Evolutionary conservation across 2,797 vertebrate genomes (phyloP).

Genomic region (Pitangus sulphuratus): DNA sequence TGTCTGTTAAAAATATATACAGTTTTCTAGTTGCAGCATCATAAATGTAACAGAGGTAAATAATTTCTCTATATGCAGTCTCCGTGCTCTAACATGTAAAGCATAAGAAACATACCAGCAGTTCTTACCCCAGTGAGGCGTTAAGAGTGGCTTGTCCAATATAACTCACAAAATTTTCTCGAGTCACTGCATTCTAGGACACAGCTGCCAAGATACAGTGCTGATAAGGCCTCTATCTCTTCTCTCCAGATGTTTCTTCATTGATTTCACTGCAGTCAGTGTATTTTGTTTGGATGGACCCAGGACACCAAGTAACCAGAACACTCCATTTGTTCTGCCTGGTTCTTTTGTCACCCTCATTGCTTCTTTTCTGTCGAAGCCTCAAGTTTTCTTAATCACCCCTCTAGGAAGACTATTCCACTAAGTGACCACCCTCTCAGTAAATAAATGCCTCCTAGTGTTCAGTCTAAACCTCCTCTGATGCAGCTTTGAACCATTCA

Average conservation of each 20-base stretch:
- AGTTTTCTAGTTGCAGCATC: neutral
- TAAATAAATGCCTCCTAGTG: neutral
- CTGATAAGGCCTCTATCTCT: neutral
- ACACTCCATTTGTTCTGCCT: neutral
- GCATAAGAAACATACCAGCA: neutral
- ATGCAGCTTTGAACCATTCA: neutral
- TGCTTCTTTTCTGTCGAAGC: neutral
- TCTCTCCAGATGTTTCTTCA: neutral
- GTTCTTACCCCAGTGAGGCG: neutral
- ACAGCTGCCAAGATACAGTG: neutral
- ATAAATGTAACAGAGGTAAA: neutral
- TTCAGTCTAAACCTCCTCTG: neutral
- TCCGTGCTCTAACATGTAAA: neutral
- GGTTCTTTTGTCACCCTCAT: neutral
- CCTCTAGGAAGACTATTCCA: neutral
- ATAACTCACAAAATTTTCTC: neutral
- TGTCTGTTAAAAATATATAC: neutral
- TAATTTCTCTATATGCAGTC: neutral
- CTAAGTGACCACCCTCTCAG: neutral
- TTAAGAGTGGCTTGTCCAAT: neutral
- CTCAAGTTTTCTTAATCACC: neutral
- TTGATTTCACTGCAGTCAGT: neutral
- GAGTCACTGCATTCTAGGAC: neutral
- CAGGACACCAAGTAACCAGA: neutral
- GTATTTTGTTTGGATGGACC: neutral